Percentiles rank a stretch among this genome's conserved stretches.
These are phyloP conservation scores for Meiosimyza platycephala DNA, from an alignment of 2,888 invertebrate species.

Conservation along the genomic window DNA sequence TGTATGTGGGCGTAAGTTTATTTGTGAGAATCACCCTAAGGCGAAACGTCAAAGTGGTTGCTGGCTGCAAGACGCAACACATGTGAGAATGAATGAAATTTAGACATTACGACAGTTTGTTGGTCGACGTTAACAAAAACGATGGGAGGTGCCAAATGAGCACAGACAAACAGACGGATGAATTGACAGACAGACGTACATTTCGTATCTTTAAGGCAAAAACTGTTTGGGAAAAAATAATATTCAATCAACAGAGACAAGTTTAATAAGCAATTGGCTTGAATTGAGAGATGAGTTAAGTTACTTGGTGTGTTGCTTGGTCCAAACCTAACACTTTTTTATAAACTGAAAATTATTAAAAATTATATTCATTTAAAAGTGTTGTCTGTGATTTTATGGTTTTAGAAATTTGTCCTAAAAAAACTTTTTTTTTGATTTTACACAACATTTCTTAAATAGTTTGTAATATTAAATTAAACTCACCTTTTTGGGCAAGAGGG, in stretches of 20 bases:
- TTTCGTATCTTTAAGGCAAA: neutral
- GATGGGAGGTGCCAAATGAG: neutral
- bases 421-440: no score
- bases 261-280: no score
- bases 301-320: no score
- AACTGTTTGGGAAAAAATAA: neutral
- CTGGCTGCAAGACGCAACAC: slow-evolving; percentile 4
- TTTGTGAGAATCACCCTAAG: slow-evolving; percentile 7
- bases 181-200: neutral
- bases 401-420: no score
- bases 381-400: no score
- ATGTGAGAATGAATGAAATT: slow-evolving; percentile 35
- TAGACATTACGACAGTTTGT: slow-evolving; percentile 28
- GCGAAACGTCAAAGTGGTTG: slow-evolving; percentile 3
- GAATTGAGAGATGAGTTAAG: no score
- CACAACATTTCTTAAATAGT: no score
- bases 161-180: slow-evolving; percentile 16
- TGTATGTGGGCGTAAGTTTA: slow-evolving; percentile 11
- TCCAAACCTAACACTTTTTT: no score
- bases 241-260: no score
- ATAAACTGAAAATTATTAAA: no score
- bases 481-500: slow-evolving; percentile 67
- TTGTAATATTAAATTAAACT: slow-evolving; percentile 42
- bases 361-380: no score
- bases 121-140: neutral